Evolutionary conservation across 2,113 vertebrate genomes (phyloP), one percentile per base, ranked within the genome.

Genomic region (Tautogolabrus adspersus): DNA sequence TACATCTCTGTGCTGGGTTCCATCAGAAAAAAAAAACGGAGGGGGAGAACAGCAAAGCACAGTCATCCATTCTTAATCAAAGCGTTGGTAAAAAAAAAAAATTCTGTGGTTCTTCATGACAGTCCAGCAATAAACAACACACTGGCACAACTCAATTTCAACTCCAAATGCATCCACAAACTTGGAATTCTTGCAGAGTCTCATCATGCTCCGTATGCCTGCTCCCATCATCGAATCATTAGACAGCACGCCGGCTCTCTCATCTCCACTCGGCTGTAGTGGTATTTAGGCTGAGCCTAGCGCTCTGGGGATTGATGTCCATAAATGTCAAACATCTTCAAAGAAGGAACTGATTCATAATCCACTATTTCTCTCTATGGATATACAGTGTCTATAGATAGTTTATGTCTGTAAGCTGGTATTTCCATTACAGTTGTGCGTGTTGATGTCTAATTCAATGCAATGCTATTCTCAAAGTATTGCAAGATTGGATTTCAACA

Each of bases 41-140:
- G 49, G 12, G 21, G 74, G 37, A 72, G 47, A 58, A 40, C 16
- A 68, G 79, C 57, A 78, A 77, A 80, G 75, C 51, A 59, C 1
- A 61, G 54, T 75, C 84, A 87, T 88, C 56, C 63, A 84, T 86
- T 85, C 77, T 78, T 89, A 83, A 91, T 89, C 79, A 88, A 87
- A 92, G 86, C 72, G 0, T 58, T 4, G 75, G 13, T 49, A 19
- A 49, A 49, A 19, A 19, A 42, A 52, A 67, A 64, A 67, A 83
- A 61, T 34, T 68, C 62, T 37, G 40, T 58, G 75, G 55, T 58
- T 16, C 66, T 52, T 67, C 66, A 61, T 77, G 73, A 76, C 73
- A 70, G 87, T 77, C 40, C 72, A 58, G 60, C 52, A 8, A 62
- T 81, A 73, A 71, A 66, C 70, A 83, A 54, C 64, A 77, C 54